Evolutionary conservation across 2,113 vertebrate genomes (phyloP).

Genomic region (Forbesichthys papilliferus): DNA sequence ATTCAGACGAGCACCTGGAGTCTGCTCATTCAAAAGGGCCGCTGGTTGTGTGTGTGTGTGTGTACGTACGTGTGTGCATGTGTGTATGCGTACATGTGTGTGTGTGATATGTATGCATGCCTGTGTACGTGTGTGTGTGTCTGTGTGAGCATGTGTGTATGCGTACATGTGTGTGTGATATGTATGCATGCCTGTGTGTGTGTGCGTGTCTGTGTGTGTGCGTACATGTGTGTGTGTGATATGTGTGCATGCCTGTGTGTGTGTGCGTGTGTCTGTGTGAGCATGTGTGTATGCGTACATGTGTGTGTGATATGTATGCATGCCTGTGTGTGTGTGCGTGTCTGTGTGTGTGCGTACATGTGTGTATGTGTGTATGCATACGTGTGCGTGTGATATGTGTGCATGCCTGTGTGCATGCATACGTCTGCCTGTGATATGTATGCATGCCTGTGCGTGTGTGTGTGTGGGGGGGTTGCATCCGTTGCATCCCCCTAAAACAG

Average conservation of each 20-base stretch:
- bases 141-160: too few species aligned
- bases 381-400: background rate
- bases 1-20: too few species aligned
- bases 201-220: too few species aligned
- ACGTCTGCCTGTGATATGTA: too few species aligned
- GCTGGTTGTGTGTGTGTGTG: too few species aligned
- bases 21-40: too few species aligned
- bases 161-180: background rate
- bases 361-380: background rate
- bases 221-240: background rate
- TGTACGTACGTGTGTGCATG: too few species aligned
- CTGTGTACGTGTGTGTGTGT: too few species aligned
- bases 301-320: background rate
- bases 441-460: background rate
- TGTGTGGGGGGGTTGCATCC: background rate
- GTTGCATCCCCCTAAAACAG: background rate
- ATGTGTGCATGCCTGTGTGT: background rate
- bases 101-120: too few species aligned
- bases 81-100: too few species aligned
- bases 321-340: background rate
- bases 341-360: background rate
- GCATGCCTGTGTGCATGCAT: background rate
- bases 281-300: too few species aligned
- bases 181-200: background rate
- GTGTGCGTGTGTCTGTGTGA: background rate